Evolutionary conservation across 2,888 invertebrate genomes (phyloP).

Genomic region (Eilema caniola): DNA sequence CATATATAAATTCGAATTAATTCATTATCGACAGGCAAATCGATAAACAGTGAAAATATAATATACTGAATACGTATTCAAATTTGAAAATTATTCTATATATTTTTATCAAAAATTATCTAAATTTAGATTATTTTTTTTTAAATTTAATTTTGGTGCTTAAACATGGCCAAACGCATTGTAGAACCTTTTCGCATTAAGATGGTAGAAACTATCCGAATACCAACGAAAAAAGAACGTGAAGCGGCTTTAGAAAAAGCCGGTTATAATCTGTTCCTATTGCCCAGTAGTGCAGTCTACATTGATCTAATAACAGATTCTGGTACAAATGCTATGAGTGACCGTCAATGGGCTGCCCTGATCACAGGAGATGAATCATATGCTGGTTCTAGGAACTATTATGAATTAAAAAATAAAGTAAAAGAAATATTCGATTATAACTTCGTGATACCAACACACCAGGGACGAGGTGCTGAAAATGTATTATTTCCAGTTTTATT

Average conservation of each 20-base stretch:
- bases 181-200: slow-evolving; percentile 28
- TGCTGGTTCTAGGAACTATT: slow-evolving; percentile 25
- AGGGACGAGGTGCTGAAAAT: slow-evolving; percentile 29
- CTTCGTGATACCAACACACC: slow-evolving; percentile 23
- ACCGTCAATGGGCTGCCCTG: slow-evolving; percentile 27
- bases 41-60: not conserved
- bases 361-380: slow-evolving; percentile 27
- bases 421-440: slow-evolving; percentile 25
- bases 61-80: not conserved
- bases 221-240: slow-evolving; percentile 25
- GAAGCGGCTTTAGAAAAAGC: slow-evolving; percentile 22
- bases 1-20: no score
- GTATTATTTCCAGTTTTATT: slow-evolving; percentile 22
- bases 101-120: not conserved
- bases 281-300: slow-evolving; percentile 24
- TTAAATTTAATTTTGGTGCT: not conserved
- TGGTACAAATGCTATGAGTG: slow-evolving; percentile 28
- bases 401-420: slow-evolving; percentile 23
- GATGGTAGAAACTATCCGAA: slow-evolving; percentile 21
- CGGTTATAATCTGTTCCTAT: slow-evolving; percentile 21
- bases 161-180: slow-evolving; percentile 22
- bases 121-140: not conserved
- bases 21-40: not conserved
- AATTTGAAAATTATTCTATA: not conserved
- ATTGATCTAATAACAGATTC: slow-evolving; percentile 27